Evolutionary conservation across 1,140 invertebrate genomes (phyloP).

Genomic region (Antheraea pernyi): DNA sequence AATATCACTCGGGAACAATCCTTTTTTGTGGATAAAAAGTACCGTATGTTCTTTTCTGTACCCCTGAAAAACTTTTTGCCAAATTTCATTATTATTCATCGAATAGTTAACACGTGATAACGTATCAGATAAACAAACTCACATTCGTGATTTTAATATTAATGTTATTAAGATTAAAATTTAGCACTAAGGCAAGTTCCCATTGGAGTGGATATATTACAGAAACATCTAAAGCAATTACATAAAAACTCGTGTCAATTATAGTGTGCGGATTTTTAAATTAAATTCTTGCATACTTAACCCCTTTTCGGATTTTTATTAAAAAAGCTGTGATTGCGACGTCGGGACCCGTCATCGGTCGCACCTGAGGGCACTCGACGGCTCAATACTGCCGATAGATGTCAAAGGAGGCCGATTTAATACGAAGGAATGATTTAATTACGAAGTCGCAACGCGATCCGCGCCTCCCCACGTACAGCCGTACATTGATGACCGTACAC

Average conservation of each 20-base stretch:
- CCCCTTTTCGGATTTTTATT: constrained; percentile 12
- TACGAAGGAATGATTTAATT: constrained; percentile 53
- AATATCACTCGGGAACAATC: too few species aligned
- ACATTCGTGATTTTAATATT: too few species aligned
- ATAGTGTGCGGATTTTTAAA: constrained; percentile 1
- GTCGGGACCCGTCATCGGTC: constrained; percentile 18
- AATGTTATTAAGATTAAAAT: too few species aligned
- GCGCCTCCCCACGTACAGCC: constrained; percentile 1
- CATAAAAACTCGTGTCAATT: constrained; percentile 6
- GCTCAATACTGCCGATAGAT: constrained; percentile 35
- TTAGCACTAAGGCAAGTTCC: too few species aligned
- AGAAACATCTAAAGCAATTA: too few species aligned
- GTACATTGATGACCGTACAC: not conserved
- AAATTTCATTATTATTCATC: too few species aligned
- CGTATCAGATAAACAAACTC: too few species aligned
- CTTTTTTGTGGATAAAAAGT: too few species aligned
- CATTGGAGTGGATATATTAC: too few species aligned
- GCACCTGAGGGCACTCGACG: constrained; percentile 33
- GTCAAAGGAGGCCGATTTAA: constrained; percentile 46
- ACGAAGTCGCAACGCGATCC: constrained; percentile 49
- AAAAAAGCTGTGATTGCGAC: constrained; percentile 13
- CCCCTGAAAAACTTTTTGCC: too few species aligned
- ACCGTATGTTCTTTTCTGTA: too few species aligned
- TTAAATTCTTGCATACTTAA: constrained; percentile 10
- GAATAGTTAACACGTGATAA: too few species aligned